A percentile compares a stretch with the other conserved stretches of the same genome.
These are phyloP conservation scores for Bombus vancouverensis DNA, from an alignment of 1,140 invertebrate genomes.

Conservation along the genomic window DNA sequence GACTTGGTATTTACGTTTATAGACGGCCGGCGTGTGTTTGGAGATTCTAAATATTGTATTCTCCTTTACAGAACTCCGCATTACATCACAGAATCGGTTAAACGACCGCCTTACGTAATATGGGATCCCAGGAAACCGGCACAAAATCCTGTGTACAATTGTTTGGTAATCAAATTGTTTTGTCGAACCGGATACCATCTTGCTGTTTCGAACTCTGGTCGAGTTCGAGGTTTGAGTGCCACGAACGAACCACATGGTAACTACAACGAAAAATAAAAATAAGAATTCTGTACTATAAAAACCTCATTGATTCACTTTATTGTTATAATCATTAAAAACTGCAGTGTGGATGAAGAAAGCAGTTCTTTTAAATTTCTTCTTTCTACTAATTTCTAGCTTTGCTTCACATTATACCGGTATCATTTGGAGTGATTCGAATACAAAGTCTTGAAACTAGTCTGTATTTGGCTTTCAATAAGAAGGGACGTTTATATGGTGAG, in stretches of 20 bases:
- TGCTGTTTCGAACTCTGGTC: constrained; percentile 83
- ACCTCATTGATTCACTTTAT: too few species aligned
- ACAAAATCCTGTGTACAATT: constrained; percentile 71
- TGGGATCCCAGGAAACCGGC: constrained; percentile 72
- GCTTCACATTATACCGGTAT: constrained; percentile 83
- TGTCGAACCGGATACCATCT: constrained; percentile 84
- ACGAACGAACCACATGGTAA: constrained; percentile 83
- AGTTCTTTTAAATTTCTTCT: neutral
- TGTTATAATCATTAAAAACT: too few species aligned
- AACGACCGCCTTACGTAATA: constrained; percentile 58
- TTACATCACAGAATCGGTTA: constrained; percentile 40
- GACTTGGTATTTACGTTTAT: constrained; percentile 3
- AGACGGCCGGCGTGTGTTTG: neutral
- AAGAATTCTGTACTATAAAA: neutral
- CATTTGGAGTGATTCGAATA: constrained; percentile 83
- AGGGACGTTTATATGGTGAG: constrained; percentile 85
- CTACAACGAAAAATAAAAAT: neutral
- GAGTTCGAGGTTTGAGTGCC: constrained; percentile 82
- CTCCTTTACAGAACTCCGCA: constrained; percentile 45
- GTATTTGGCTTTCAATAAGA: constrained; percentile 85
- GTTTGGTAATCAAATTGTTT: constrained; percentile 82
- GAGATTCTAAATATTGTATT: constrained; percentile 4
- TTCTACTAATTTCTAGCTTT: constrained; percentile 79
- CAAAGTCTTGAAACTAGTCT: constrained; percentile 83
- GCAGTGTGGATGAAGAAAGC: neutral